phyloP scores from a whole-genome alignment of 2,888 invertebrate genomes.

The Heliconius charithonia region DNA sequence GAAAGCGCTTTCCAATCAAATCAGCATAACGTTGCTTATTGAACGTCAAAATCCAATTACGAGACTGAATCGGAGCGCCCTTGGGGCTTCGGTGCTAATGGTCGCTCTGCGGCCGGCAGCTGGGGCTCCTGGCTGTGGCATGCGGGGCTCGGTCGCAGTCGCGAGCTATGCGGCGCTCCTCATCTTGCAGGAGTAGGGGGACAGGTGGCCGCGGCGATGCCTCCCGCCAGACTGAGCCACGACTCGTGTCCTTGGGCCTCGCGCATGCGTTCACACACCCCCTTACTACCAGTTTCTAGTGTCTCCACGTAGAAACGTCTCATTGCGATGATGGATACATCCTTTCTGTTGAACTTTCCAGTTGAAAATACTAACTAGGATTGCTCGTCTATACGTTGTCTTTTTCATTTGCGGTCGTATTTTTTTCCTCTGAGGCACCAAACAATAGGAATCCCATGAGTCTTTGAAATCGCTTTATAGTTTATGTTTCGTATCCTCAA shows the following conservation, averaged over 20 bases:
- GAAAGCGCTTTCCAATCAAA: conserved; percentile 79
- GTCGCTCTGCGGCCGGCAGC: conserved; percentile 73
- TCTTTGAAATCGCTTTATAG: conserved; percentile 29
- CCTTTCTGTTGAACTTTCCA: conserved; percentile 50
- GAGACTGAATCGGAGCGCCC: conserved; percentile 81
- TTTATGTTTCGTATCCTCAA: conserved; percentile 20
- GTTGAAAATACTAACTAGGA: conserved; percentile 45
- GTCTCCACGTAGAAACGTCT: conserved; percentile 56
- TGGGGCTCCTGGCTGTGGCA: conserved; percentile 69
- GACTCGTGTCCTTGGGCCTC: conserved; percentile 73
- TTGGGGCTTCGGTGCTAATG: conserved; percentile 76
- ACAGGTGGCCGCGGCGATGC: conserved; percentile 74
- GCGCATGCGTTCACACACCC: conserved; percentile 76
- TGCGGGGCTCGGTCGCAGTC: conserved; percentile 67
- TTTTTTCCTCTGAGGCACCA: conserved; percentile 37
- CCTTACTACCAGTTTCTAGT: conserved; percentile 72
- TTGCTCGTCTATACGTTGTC: conserved; percentile 52
- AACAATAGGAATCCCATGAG: conserved; percentile 33
- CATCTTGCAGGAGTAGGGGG: conserved; percentile 61
- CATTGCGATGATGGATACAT: conserved; percentile 62
- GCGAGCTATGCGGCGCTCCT: conserved; percentile 75
- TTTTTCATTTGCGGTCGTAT: conserved; percentile 55
- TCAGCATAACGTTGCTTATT: conserved; percentile 76
- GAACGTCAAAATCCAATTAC: conserved; percentile 82
- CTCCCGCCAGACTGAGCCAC: conserved; percentile 79